These are phyloP conservation scores for Eupithecia inturbata DNA, from an alignment of 2,888 invertebrate genomes.

Conservation along the genomic window DNA sequence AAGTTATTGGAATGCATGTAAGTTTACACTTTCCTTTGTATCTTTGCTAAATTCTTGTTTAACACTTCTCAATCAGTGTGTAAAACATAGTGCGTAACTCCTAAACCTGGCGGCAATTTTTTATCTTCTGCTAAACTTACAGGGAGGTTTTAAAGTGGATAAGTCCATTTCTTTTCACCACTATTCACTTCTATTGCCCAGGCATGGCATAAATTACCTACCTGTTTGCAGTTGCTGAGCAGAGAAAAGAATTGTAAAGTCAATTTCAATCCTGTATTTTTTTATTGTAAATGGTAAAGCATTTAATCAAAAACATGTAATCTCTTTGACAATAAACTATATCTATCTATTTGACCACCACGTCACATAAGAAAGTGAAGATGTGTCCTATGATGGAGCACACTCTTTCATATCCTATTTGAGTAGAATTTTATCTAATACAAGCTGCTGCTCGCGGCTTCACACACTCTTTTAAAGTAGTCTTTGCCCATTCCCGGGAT, in stretches of 20 bases:
- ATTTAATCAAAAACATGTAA: too few species aligned
- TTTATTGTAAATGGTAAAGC: neutral
- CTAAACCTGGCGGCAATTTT: neutral
- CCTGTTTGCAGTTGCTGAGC: too few species aligned
- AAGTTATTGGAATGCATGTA: slow-evolving; percentile 73
- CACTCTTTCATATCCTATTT: neutral
- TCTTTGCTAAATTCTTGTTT: neutral
- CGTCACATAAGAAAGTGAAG: neutral
- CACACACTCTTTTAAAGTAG: too few species aligned
- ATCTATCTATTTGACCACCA: neutral
- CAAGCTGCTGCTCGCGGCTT: too few species aligned
- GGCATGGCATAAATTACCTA: too few species aligned
- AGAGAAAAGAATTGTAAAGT: too few species aligned
- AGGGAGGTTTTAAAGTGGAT: neutral
- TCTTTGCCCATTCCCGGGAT: too few species aligned
- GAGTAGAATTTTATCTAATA: neutral
- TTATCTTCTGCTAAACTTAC: too few species aligned
- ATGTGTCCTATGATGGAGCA: too few species aligned
- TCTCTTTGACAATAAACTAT: too few species aligned
- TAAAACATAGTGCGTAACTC: neutral
- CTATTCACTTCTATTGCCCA: too few species aligned
- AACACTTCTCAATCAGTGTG: neutral
- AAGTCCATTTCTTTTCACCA: neutral
- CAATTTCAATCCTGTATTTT: too few species aligned
- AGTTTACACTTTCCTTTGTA: slow-evolving; percentile 31